These are phyloP conservation scores for Micropoecilia bifurca DNA, from an alignment of 2,797 vertebrate species.

Conservation along the genomic window DNA sequence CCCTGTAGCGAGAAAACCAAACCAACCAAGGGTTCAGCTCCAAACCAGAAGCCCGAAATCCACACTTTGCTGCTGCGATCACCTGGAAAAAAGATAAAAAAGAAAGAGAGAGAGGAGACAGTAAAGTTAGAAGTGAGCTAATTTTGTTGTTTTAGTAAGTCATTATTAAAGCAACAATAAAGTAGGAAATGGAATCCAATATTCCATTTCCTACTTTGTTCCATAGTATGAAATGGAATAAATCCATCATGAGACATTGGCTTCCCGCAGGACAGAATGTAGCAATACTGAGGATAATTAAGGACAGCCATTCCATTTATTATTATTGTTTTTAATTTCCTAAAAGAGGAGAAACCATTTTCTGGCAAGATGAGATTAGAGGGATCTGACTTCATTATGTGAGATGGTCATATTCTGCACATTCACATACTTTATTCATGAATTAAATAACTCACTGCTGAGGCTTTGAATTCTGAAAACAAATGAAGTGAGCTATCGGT, in stretches of 20 bases:
- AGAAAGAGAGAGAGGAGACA: background rate
- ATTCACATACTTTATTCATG: background rate
- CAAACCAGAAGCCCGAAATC: slow-evolving; percentile 90
- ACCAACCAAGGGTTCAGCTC: slow-evolving; percentile 98
- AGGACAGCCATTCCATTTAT: background rate
- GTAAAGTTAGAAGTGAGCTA: background rate
- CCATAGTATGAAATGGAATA: background rate
- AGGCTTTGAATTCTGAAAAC: background rate
- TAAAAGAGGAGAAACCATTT: background rate
- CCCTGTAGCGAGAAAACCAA: slow-evolving; percentile 91
- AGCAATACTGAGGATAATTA: background rate
- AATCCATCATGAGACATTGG: background rate
- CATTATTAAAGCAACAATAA: background rate
- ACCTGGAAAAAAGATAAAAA: slow-evolving; percentile 78
- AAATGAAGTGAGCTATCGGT: background rate
- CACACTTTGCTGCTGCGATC: slow-evolving; percentile 92
- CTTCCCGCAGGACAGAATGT: background rate
- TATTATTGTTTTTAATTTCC: background rate
- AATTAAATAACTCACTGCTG: background rate
- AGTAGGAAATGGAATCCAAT: too few species aligned
- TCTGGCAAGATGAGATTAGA: background rate
- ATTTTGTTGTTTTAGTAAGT: background rate
- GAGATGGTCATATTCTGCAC: background rate
- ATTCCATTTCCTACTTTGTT: too few species aligned
- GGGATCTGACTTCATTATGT: background rate